phyloP scores from a whole-genome alignment of 2,888 invertebrate species.

The Athetis lepigone region DNA sequence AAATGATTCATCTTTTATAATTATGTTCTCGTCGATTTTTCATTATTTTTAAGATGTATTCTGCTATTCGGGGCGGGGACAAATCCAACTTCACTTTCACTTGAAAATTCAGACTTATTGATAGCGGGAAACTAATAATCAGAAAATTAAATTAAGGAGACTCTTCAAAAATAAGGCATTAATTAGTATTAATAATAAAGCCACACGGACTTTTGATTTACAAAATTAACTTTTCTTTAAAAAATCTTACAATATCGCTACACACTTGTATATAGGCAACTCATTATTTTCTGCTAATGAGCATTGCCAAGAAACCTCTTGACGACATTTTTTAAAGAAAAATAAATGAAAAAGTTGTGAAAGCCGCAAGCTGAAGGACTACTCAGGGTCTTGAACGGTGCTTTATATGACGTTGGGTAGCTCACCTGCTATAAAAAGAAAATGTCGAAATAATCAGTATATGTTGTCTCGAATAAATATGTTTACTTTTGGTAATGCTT shows the following conservation, averaged over 20 bases:
- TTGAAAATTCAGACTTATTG: slow-evolving; percentile 2
- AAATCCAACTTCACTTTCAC: background rate
- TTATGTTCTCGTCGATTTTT: too few relatives aligned
- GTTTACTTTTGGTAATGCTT: background rate
- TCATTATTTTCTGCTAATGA: slow-evolving; percentile 65
- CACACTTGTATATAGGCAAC: slow-evolving; percentile 47
- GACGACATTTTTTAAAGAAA: slow-evolving; percentile 55
- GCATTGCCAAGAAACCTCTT: slow-evolving; percentile 54
- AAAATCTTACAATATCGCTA: slow-evolving; percentile 40
- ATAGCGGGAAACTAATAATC: background rate
- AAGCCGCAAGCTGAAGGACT: slow-evolving; percentile 60
- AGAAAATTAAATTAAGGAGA: slow-evolving; percentile 1
- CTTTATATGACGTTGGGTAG: slow-evolving; percentile 54
- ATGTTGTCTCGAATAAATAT: slow-evolving; percentile 7
- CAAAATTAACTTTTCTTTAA: slow-evolving; percentile 28
- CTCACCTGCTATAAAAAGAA: slow-evolving; percentile 49
- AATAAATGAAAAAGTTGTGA: slow-evolving; percentile 59
- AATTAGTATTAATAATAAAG: slow-evolving; percentile 32
- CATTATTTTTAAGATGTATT: too few relatives aligned
- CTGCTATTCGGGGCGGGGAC: too few relatives aligned
- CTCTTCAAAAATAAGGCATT: slow-evolving; percentile 21
- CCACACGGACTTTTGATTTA: slow-evolving; percentile 30
- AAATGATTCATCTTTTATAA: too few relatives aligned
- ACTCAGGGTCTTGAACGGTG: slow-evolving; percentile 57
- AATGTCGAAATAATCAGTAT: slow-evolving; percentile 29